Conservation (phyloP, 2,888 invertebrate genomes). For the Heliconius hortense region DNA sequence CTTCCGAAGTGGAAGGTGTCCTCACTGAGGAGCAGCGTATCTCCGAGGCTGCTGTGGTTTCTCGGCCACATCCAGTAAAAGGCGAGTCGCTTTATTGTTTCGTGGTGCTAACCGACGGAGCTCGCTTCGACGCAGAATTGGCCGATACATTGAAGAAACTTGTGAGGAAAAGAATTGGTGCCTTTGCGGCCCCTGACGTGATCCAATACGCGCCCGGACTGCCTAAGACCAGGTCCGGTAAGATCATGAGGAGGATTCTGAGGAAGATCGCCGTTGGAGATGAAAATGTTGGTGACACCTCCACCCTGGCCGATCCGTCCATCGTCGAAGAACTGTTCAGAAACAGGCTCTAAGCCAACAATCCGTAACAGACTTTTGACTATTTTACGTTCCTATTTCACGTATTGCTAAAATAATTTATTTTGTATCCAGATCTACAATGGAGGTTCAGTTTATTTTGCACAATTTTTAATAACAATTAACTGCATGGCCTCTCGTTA, state of each 20-base stretch:
- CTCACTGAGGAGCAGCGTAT: slow-evolving; percentile 89
- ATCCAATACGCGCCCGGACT: slow-evolving; percentile 96
- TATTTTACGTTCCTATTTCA: slow-evolving; percentile 22
- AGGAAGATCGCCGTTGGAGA: slow-evolving; percentile 96
- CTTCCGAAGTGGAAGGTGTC: slow-evolving; percentile 95
- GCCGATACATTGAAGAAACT: slow-evolving; percentile 86
- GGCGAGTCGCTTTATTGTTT: slow-evolving; percentile 99
- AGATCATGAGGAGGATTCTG: slow-evolving; percentile 97
- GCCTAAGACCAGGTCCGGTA: slow-evolving; percentile 98
- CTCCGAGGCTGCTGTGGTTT: slow-evolving; percentile 97
- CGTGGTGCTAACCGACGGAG: slow-evolving; percentile 92
- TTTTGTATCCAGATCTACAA: slow-evolving; percentile 14
- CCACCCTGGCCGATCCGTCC: slow-evolving; percentile 96
- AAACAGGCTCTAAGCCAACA: slow-evolving; percentile 79
- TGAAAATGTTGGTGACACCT: slow-evolving; percentile 93
- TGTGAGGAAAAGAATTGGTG: slow-evolving; percentile 95
- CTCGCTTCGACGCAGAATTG: slow-evolving; percentile 86
- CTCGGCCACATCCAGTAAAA: slow-evolving; percentile 96
- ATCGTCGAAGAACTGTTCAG: slow-evolving; percentile 91
- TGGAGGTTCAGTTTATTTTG: slow-evolving; percentile 6
- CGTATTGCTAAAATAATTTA: slow-evolving; percentile 18
- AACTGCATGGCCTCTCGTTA: slow-evolving; percentile 1
- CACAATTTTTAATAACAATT: slow-evolving; percentile 16
- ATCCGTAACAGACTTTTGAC: background rate
- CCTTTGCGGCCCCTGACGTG: slow-evolving; percentile 97